Base-by-base conservation (phyloP, 2,888 invertebrate genomes). In the Melanchra persicariae region DNA sequence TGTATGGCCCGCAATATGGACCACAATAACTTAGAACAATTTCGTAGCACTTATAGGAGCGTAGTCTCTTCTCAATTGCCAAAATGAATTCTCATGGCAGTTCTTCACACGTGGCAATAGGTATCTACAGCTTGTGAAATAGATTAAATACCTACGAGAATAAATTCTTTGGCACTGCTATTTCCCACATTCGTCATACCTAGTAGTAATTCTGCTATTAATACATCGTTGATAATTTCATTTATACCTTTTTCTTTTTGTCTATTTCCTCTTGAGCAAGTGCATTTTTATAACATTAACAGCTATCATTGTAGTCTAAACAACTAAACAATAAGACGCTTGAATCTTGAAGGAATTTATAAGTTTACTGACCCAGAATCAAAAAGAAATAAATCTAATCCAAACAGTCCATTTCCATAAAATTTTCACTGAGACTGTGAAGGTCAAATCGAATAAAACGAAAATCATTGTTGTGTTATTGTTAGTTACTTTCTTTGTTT, bases 121-220 rank as follows among this genome's bases (percentile, higher is more conserved):
- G 30, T 19, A 57, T 5, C 6, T n/a, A 43, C 10, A 30, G 19
- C 5, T 22, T 60, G 19, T 43, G 26, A 60, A 70, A 51, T 59
- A 70, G 17, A 70, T 59, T 40, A 24, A 64, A 47, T 71, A 75
- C 75, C 30, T 65, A 64, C 22, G 34, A 4, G 9, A 26, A n/a
- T 19, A 76, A 37, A 58, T 76, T 58, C 26, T 76, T 76, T 73
- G 77, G 68, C 73, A 76, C n/a, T n/a, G n/a, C n/a, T n/a, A n/a
- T n/a, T n/a, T n/a, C 17, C 30, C 24, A 64, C 24, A 37, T 47
- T 47, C 26, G 26, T 15, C 15, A 9, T 22, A 26, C 2, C 45
- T n/a, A n/a, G 22, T 47, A 6, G n/a, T n/a, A n/a, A n/a, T n/a
- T n/a, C n/a, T n/a, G n/a, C n/a, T n/a, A n/a, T n/a, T n/a, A n/a